These are phyloP conservation scores for Enteromius afrohamiltoni DNA, from an alignment of 2,797 vertebrate genomes.

Conservation along the genomic window DNA sequence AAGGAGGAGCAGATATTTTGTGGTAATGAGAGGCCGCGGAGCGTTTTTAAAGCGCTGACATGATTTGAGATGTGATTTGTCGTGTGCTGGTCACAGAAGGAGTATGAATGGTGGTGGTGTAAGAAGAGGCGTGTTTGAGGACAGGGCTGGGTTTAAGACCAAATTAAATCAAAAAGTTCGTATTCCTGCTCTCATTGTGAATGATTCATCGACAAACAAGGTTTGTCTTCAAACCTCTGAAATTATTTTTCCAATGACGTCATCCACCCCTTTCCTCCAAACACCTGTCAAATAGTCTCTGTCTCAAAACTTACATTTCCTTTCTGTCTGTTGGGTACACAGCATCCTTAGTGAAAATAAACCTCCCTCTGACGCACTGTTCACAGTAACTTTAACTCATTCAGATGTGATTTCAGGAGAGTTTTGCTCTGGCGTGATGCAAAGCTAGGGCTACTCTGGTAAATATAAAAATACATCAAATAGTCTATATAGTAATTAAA, in stretches of 20 bases:
- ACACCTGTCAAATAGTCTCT: not conserved
- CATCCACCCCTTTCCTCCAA: not conserved
- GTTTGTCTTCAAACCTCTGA: constrained; percentile 1
- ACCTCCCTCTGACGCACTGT: not conserved
- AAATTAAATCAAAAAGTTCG: not conserved
- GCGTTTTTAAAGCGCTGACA: constrained; percentile 20
- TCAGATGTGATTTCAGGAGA: not conserved
- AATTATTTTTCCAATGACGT: not conserved
- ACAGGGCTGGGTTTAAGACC: not conserved
- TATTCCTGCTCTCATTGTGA: not conserved
- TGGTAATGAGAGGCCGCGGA: not conserved
- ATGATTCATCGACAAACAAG: not conserved
- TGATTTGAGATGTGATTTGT: constrained; percentile 8
- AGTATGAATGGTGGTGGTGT: constrained; percentile 11
- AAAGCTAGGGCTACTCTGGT: not conserved
- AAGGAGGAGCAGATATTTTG: constrained; percentile 15
- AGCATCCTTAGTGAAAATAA: not conserved
- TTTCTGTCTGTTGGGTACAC: not conserved
- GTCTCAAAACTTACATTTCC: not conserved
- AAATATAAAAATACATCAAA: not conserved
- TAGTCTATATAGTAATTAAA: not conserved
- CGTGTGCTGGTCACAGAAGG: not conserved
- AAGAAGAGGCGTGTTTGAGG: not conserved
- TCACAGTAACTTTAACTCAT: not conserved
- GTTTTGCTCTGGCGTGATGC: not conserved